Evolutionary conservation across 1,140 invertebrate genomes (phyloP), one percentile per base, ranked within the genome.

Genomic region (Drosophila bocqueti): DNA sequence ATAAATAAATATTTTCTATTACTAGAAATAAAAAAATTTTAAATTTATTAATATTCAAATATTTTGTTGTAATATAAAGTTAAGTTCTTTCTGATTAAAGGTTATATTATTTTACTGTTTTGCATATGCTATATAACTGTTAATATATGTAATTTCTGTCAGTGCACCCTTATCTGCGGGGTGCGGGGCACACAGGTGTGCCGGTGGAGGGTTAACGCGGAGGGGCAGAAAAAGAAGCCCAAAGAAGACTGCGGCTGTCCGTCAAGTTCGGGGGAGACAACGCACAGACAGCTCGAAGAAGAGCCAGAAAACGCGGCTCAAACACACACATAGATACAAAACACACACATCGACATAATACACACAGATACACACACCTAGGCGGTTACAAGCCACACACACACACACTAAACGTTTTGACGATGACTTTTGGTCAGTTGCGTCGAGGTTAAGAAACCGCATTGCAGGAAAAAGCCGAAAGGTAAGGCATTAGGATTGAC

Each of bases 181-280:
- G 38, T 43, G 61, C 7, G 46, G 36, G 60, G 46, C 15, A 26
- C 11, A 24, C 40, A 46, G 61, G 38, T 43, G 61, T 10, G 46
- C 2, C 34, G 5, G 34, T 11, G 54, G 54, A 31, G 61, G 49
- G 29, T 50, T 55, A 55, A 55, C 1, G 18, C 31, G 38, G 26
- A 36, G 46, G 46, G 18, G 16, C 3, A 47, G 5, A 16, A 40
- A 16, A 21, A 55, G 36, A 18, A 42, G 58, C n/a, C 8, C 15
- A 43, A 60, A 76, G 52, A 76, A 60, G 47, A 68, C 67, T 57
- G 52, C 46, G 47, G 43, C 81, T 79, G 81, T 83, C 81, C 74
- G 52, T 83, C 81, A 82, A 69, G 52, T 62, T 77, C 54, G 57
- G 47, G 43, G 50, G 50, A 64, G 62, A 64, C 62, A 43, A 64